These are phyloP conservation scores for Falco cherrug DNA, from an alignment of 2,797 vertebrate genomes.

Conservation along the genomic window DNA sequence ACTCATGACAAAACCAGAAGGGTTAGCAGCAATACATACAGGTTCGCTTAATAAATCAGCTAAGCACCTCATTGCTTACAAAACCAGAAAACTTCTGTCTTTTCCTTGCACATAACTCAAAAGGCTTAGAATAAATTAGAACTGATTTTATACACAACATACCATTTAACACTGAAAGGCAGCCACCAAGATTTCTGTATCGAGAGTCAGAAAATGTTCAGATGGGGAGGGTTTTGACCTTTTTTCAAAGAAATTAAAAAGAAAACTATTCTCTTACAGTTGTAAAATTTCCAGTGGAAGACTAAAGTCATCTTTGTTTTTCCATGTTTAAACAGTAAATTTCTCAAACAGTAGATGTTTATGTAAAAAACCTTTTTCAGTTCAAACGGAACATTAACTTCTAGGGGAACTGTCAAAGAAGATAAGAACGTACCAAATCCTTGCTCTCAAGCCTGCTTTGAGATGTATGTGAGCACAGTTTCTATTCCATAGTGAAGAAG, in stretches of 20 bases:
- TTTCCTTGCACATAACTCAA: constrained; percentile 22
- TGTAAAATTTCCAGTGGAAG: neutral
- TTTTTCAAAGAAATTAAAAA: neutral
- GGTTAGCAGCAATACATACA: constrained; percentile 27
- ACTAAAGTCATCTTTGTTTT: neutral
- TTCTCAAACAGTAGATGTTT: constrained; percentile 6
- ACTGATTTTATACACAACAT: neutral
- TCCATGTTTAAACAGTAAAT: neutral
- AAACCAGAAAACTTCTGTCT: constrained; percentile 28
- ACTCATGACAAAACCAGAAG: constrained; percentile 37
- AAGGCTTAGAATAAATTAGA: constrained; percentile 16
- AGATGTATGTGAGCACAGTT: constrained; percentile 1
- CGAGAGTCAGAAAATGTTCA: neutral
- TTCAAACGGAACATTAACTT: constrained; percentile 29
- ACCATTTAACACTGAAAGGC: neutral
- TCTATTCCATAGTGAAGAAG: neutral
- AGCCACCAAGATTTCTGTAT: neutral
- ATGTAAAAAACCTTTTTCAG: neutral
- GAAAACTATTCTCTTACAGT: neutral
- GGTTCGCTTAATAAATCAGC: constrained; percentile 56
- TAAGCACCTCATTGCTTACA: constrained; percentile 54
- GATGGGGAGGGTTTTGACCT: neutral
- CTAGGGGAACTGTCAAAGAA: constrained; percentile 41
- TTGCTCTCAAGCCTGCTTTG: constrained; percentile 26
- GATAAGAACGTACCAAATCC: constrained; percentile 47